Evolutionary conservation across 2,888 invertebrate species (phyloP), one percentile per base, ranked within the genome.

Genomic region (Rhagonycha lutea): DNA sequence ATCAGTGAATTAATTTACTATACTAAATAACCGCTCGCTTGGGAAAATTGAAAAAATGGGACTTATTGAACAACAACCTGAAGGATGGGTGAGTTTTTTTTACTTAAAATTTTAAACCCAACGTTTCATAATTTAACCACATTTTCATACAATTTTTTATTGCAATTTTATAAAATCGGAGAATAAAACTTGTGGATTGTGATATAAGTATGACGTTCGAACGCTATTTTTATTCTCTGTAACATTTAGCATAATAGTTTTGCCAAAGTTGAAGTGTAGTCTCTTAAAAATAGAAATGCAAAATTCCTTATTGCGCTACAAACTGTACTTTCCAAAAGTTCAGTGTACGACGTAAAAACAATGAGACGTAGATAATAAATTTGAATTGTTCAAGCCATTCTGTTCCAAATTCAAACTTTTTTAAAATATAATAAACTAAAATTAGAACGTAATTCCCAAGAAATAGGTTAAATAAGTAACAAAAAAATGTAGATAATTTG

Each of bases 151-250:
- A 5, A 47, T 47, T 47, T 8, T n/a, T 47, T 47, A 5, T 8
- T 47, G 1, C 8, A n/a, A 47, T 47, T 47, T n/a, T n/a, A n/a
- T 2, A 47, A 47, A 47, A 47, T 47, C 7, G 18, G 18, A n/a
- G n/a, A n/a, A n/a, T n/a, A n/a, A n/a, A 47, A 47, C 5, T 47
- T 47, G n/a, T 61, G 26, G 14, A 23, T 70, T 65, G 61, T 71
- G 68, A 75, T 68, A 63, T 75, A 75, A 75, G 61, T 12, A 61
- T 74, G 74, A 74, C 74, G 74, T 69, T 32, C 28, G 14, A 14
- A 60, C 12, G 65, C 24, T 75, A 75, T 75, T 75, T 75, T 70
- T 61, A 60, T 47, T 68, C 70, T 18, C 24, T 60, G 24, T 73
- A 73, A 73, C 74, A 70, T 61, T 47, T 60, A 47, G 47, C n/a